Base-by-base conservation (phyloP, 2,797 vertebrate genomes). In the Balearica regulorum region DNA sequence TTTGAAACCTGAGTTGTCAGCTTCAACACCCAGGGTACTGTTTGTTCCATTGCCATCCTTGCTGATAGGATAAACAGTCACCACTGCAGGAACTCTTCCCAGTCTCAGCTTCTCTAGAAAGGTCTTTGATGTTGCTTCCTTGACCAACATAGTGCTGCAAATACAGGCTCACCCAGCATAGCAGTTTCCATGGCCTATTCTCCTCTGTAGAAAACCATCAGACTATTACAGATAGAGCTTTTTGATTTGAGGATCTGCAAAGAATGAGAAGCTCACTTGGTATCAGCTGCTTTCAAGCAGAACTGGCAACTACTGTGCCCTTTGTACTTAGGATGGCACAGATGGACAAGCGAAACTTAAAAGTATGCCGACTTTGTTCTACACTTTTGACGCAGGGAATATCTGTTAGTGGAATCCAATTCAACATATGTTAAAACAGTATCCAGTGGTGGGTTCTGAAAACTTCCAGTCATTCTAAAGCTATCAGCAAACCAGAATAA, bases 371-470 rank as follows among this genome's bases (percentile, higher is more conserved):
- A 65, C 46, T 81, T 69, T 35, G 26, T 65, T 64, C 25, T 62
- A 18, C 24, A 70, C 25, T 84, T 76, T 24, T 69, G 44, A 90
- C 83, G 33, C 51, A 70, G 64, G 24, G 37, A 91, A 7, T 35
- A 41, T 19, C 24, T 51, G 29, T 51, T 43, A 54, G 55, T 4
- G 0, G 49, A 79, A 79, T 69, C 17, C 0, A 0, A 82, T n/a
- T 33, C 44, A 72, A 13, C 2, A 8, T 33, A 25, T 0, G 2
- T 28, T 66, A 85, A 73, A 31, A 41, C 17, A 37, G 26, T 29
- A 85, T 62, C 39, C 29, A 90, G 10, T 25, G 31, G 10, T 31
- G 8, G 7, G 33, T 55, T 83, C 58, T 90, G 43, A 85, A 87
- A 80, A 84, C n/a, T 19, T 53, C 22, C 8, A 28, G n/a, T 53